phyloP scores from a whole-genome alignment of 2,113 vertebrate genomes.

The Campylomormyrus numenius region DNA sequence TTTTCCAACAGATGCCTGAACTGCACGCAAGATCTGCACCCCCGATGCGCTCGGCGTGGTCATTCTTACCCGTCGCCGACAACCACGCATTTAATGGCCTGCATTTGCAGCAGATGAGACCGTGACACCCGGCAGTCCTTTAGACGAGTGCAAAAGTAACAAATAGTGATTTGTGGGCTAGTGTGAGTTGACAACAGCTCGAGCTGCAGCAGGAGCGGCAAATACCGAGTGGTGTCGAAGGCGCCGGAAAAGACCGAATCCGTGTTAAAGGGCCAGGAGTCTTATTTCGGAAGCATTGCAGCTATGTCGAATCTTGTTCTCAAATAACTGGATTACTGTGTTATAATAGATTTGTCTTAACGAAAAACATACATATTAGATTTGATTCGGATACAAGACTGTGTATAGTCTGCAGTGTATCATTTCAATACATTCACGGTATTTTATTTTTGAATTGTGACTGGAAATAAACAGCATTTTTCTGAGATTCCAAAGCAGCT shows the following conservation, averaged over 20 bases:
- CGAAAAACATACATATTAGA: background rate
- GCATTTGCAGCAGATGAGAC: constrained; percentile 38
- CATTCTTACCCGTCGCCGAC: constrained; percentile 54
- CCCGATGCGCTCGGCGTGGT: background rate
- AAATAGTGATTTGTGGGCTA: constrained; percentile 8
- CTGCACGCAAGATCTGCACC: constrained; percentile 1
- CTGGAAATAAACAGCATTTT: background rate
- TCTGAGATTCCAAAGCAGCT: background rate
- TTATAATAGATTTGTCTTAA: background rate
- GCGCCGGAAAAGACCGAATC: constrained; percentile 32
- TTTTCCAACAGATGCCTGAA: constrained; percentile 23
- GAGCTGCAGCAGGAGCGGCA: constrained; percentile 18
- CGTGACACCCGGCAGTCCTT: constrained; percentile 13
- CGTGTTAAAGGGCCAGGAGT: constrained; percentile 29
- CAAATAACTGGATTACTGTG: background rate
- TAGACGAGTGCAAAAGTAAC: constrained; percentile 15
- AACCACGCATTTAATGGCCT: constrained; percentile 58
- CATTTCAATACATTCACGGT: background rate
- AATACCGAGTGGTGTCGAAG: background rate
- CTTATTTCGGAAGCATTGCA: background rate
- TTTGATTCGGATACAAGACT: background rate
- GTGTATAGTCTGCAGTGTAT: background rate
- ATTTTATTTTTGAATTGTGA: background rate
- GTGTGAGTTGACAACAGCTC: constrained; percentile 17
- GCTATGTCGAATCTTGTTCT: background rate